Percentiles rank a stretch among this genome's conserved stretches.
Evolutionary conservation across 2,888 invertebrate genomes (phyloP).

Genomic region (Axea sp.): DNA sequence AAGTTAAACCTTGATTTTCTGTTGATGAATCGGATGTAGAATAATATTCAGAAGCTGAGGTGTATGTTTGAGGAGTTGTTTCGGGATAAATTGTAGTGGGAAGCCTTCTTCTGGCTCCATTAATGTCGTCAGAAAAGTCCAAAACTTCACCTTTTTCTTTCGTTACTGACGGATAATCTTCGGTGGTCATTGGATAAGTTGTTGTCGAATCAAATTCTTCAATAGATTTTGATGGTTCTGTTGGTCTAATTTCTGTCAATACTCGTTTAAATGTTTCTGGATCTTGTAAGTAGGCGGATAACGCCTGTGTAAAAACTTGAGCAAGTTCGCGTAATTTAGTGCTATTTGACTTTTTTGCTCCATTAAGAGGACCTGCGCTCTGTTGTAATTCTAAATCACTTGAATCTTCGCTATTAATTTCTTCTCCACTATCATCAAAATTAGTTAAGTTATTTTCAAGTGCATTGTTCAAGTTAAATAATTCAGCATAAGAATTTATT

Average conservation of each 20-base stretch:
- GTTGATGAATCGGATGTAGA: slow-evolving; percentile 55
- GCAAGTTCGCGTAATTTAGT: slow-evolving; percentile 86
- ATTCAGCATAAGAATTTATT: slow-evolving; percentile 82
- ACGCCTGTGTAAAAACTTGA: slow-evolving; percentile 90
- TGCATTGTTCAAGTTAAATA: slow-evolving; percentile 78
- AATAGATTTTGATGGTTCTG: slow-evolving; percentile 83
- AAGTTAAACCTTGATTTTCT: slow-evolving; percentile 58
- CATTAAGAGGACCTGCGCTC: slow-evolving; percentile 83
- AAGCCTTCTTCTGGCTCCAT: slow-evolving; percentile 70
- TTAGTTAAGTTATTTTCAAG: slow-evolving; percentile 69
- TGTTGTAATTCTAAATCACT: slow-evolving; percentile 83
- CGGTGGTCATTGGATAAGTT: slow-evolving; percentile 71
- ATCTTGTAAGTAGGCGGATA: slow-evolving; percentile 90
- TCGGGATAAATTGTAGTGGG: slow-evolving; percentile 71
- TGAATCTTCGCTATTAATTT: slow-evolving; percentile 67
- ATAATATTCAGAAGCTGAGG: slow-evolving; percentile 65
- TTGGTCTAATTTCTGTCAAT: slow-evolving; percentile 88
- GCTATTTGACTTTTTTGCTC: slow-evolving; percentile 81
- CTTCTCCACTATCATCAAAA: slow-evolving; percentile 66
- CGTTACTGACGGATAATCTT: slow-evolving; percentile 82
- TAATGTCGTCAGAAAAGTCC: slow-evolving; percentile 87
- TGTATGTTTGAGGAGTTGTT: slow-evolving; percentile 64
- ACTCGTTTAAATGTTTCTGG: slow-evolving; percentile 90
- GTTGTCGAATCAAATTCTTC: slow-evolving; percentile 75
- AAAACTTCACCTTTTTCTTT: slow-evolving; percentile 88